Base-by-base conservation (phyloP, 2,888 invertebrate genomes). In the Drosophila ezoana region DNA sequence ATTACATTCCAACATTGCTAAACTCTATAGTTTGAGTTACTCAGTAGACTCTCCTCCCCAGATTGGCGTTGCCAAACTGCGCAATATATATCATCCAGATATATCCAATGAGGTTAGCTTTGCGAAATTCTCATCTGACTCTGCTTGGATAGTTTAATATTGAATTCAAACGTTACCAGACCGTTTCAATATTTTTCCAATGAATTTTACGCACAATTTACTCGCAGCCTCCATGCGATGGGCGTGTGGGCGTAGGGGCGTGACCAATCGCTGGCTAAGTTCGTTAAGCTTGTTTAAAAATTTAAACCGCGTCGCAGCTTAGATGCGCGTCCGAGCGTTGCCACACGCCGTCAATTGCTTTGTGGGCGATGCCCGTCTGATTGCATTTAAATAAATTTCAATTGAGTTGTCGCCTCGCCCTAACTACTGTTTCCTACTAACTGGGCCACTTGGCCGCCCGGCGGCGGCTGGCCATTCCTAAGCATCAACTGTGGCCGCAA, bases 331-430 rank as follows among this genome's bases (percentile, higher is more conserved):
- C n/a, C 20, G 40, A 58, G 20, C 44, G 18, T 23, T 72, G 58
- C 45, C 56, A 60, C 60, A 65, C 38, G 59, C 58, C 58, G 28
- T 32, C 44, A 40, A 77, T 57, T 58, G 49, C 43, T 65, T 67
- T 62, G 81, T 76, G 75, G 85, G 79, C 75, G 67, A 64, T 72
- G 76, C 40, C 33, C 71, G 63, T 63, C 69, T 79, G 83, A 72
- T 76, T 89, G 75, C 87, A 88, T 84, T 89, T 80, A 69, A 89
- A 85, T 83, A 84, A 88, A 88, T 78, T 82, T 86, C 78, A 89
- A 86, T 88, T 88, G 78, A 80, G 68, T 61, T 71, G 79, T 72
- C 79, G 87, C 65, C 80, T 62, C 49, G 47, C 52, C 66, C 56
- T 20, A 68, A 51, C 54, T 28, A 41, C 41, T 9, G 18, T 35